These are phyloP conservation scores for Phylloscopus trochilus DNA, from an alignment of 2,113 vertebrate genomes.

Conservation along the genomic window DNA sequence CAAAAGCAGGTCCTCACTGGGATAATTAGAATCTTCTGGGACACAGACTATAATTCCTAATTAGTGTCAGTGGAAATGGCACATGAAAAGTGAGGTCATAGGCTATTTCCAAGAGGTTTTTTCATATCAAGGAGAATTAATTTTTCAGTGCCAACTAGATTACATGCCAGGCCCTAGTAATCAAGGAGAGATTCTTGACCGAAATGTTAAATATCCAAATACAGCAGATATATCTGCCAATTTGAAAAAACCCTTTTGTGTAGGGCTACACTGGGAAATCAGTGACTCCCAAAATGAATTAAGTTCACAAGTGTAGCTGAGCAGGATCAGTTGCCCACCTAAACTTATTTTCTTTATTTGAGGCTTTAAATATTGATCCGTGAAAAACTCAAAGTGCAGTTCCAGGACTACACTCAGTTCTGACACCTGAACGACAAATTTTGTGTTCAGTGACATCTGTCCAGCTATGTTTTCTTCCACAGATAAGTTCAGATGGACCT, in stretches of 20 bases:
- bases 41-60: neutral
- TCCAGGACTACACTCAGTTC: neutral
- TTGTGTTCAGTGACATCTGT: neutral
- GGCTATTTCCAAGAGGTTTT: neutral
- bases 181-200: neutral
- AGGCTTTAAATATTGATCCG: neutral
- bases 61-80: constrained; percentile 15
- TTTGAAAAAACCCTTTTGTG: neutral
- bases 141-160: neutral
- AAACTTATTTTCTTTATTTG: neutral
- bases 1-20: neutral
- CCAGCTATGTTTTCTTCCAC: neutral
- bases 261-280: neutral
- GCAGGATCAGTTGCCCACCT: neutral
- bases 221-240: neutral
- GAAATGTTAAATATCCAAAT: neutral
- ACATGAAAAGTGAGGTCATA: neutral
- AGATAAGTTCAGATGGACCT: neutral
- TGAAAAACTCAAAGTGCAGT: neutral
- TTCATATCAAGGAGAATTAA: neutral
- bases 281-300: neutral
- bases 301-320: neutral
- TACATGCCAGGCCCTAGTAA: neutral
- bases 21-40: neutral
- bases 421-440: neutral